Evolutionary conservation across 2,888 invertebrate species (phyloP), one percentile per base, ranked within the genome.

Genomic region (Melanostoma mellinum): DNA sequence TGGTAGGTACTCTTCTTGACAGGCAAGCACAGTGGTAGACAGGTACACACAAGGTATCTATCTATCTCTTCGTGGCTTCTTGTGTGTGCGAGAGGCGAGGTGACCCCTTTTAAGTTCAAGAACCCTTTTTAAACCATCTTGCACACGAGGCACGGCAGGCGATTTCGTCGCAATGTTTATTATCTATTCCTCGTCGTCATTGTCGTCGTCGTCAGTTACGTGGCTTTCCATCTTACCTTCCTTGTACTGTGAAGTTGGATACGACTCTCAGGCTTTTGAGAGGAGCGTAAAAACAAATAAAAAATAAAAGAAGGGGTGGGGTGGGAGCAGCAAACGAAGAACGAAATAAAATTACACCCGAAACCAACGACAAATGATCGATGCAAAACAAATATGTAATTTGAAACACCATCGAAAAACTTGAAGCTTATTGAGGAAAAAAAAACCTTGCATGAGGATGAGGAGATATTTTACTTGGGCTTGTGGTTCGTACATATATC

Each of bases 61-160:
- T 56, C 20, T 42, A 60, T 65, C 73, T 58, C 42, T 40, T 35
- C 61, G 72, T 52, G 56, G 6, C 56, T 56, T 56, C 52, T 72
- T 58, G 67, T 42, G 63, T 63, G 73, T 77, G 74, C 20, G 20
- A 20, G n/a, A 79, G 71, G 79, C 79, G 84, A 84, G 71, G 60
- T 84, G 84, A 84, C 84, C 84, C 75, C 84, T 71, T 84, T 84
- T 79, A 84, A 84, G 84, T 84, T 84, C 84, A 84, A 84, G 84
- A 79, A 84, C 84, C 84, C 79, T 84, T 84, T 82, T 84, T 81
- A 81, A 20, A 60, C 77, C 74, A 84, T 84, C 84, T 84, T 61
- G 84, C 79, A 84, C 84, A 84, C 84, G 68, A 71, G 73, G 77
- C 81, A 81, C 65, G 67, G 50, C 81, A 73, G 80, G 71, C 80